A percentile compares a stretch with the other conserved stretches of the same genome.
These are phyloP conservation scores for Drosophila gaucha DNA, from an alignment of 2,888 invertebrate genomes.

Conservation along the genomic window DNA sequence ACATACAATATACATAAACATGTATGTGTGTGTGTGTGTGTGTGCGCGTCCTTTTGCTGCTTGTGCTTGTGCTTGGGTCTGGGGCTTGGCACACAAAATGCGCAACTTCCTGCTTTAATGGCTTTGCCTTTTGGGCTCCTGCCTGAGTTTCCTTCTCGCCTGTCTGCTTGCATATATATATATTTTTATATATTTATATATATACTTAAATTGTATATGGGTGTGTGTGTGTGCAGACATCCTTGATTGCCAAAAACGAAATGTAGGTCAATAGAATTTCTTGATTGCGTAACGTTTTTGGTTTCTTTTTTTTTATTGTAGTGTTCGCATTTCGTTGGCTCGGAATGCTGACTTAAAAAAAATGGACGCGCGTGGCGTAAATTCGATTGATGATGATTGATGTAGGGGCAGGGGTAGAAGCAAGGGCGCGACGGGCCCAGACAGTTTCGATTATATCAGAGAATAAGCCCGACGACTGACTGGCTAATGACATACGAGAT, in stretches of 20 bases:
- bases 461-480: slow-evolving; percentile 16
- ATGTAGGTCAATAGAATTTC: slow-evolving; percentile 74
- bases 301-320: slow-evolving; percentile 14
- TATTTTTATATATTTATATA: slow-evolving; percentile 5
- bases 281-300: slow-evolving; percentile 59
- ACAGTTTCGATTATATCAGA: slow-evolving; percentile 54
- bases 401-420: background rate
- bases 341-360: slow-evolving; percentile 17
- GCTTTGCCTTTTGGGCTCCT: slow-evolving; percentile 40
- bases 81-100: slow-evolving; percentile 64
- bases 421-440: slow-evolving; percentile 19
- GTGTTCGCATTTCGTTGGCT: slow-evolving; percentile 5
- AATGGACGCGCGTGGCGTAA: slow-evolving; percentile 6
- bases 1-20: slow-evolving; percentile 11
- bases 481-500: slow-evolving; percentile 56
- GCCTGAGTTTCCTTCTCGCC: slow-evolving; percentile 42
- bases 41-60: slow-evolving; percentile 45
- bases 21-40: slow-evolving; percentile 9
- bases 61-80: slow-evolving; percentile 24
- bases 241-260: slow-evolving; percentile 66
- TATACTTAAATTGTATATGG: background rate
- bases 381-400: slow-evolving; percentile 19
- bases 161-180: slow-evolving; percentile 14
- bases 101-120: slow-evolving; percentile 76
- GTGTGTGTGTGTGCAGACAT: slow-evolving; percentile 46